A percentile compares a stretch with the other conserved stretches of the same genome.
Evolutionary conservation across 2,113 vertebrate genomes (phyloP).

Genomic region (Potamarius usumacintae): DNA sequence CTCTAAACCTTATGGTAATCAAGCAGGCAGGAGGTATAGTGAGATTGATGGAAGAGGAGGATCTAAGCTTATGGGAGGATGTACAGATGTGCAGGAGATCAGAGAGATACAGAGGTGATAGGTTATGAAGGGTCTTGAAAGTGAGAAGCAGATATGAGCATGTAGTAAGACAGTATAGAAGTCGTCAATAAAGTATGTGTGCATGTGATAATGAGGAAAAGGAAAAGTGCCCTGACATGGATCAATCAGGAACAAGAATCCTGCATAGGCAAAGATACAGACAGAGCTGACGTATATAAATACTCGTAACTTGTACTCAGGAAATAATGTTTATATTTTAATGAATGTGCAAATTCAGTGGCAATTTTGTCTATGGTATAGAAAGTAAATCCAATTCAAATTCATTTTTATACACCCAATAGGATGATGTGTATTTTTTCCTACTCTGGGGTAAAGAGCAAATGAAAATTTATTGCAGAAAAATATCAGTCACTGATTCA

Average conservation of each 20-base stretch:
- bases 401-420: slow-evolving; percentile 14
- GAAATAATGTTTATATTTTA: not conserved
- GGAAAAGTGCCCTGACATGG: not conserved
- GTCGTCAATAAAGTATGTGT: too few species aligned
- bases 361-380: not conserved
- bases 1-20: too few species aligned
- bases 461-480: slow-evolving; percentile 52
- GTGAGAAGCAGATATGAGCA: too few species aligned
- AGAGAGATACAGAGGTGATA: too few species aligned
- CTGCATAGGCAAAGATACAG: not conserved
- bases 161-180: not conserved
- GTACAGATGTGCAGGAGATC: too few species aligned
- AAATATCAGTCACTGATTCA: slow-evolving; percentile 42
- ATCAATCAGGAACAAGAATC: not conserved
- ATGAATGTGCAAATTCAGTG: not conserved
- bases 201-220: not conserved
- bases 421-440: slow-evolving; percentile 25
- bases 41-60: too few species aligned
- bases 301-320: not conserved
- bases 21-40: too few species aligned
- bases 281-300: too few species aligned
- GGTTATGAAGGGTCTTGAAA: too few species aligned
- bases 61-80: too few species aligned
- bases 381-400: slow-evolving; percentile 23
- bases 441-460: slow-evolving; percentile 32